Evolutionary conservation across 1,140 invertebrate species (phyloP), one percentile per base, ranked within the genome.

Genomic region (Pogonomyrmex californicus): DNA sequence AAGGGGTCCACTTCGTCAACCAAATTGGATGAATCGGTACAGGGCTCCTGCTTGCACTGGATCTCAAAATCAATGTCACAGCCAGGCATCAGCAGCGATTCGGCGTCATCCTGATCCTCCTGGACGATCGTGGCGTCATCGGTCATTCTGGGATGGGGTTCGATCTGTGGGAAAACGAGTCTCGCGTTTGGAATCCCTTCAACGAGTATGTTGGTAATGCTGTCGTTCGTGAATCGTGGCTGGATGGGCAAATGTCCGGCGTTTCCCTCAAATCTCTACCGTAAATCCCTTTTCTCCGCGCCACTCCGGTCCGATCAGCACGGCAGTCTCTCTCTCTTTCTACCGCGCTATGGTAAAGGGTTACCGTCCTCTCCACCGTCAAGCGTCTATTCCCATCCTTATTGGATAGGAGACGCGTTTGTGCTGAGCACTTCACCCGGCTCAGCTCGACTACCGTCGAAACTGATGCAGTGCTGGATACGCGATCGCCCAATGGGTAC

Each of bases 31-130:
- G 47, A 1, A 5, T 2, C 14, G 12, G 12, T 17, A 1, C 6
- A n/a, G 17, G 79, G 79, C 6, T 83, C 79, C 12, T 17, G 1
- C 9, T 83, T 83, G 17, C 79, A 83, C 6, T 82, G 7, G 14
- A 79, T 17, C 10, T 54, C 54, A 4, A 76, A 58, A 23, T 44
- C 54, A 12, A 23, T 12, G 23, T 38, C 6, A 12, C 30, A 7
- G 9, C 10, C 1, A 33, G 65, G 10, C 9, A 49, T 14, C 33
- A 10, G 0, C 44, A 6, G 17, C 49, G 41, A 23, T 23, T 49
- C 6, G 54, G 54, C 23, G 3, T 60, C 12, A 38, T 49, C 4
- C 30, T 23, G 5, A 7, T 36, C 41, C 12, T n/a, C 33, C 10
- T 14, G 5, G 12, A n/a, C 7, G n/a, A 1, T 83, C 4, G 9